Evolutionary conservation across 2,888 invertebrate genomes (phyloP), one percentile per base, ranked within the genome.

Genomic region (Macroteleia sp.): DNA sequence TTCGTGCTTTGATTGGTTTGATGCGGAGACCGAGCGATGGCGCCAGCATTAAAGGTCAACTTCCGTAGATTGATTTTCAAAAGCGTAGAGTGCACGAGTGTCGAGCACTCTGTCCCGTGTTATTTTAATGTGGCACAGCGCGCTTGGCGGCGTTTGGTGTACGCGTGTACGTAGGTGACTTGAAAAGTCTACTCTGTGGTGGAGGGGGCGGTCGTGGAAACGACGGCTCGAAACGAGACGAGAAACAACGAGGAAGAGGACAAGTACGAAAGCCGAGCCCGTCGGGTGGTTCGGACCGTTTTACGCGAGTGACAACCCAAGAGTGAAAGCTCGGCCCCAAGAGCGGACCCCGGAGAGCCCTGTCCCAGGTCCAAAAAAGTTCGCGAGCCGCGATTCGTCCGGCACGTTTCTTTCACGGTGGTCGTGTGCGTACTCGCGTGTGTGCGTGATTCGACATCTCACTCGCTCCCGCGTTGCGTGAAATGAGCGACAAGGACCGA

Each of bases 401-500:
- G 66, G 67, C 67, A 46, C 56, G 36, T 50, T 39, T 28, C 36
- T 32, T 14, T 16, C 9, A 12, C 46, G 32, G 50, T 59, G 52
- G 16, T 22, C 36, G 20, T 52, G 62, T 61, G 41, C 66, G 69
- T 56, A 46, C 34, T 10, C 50, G 62, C 62, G 71, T 56, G 71
- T 71, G 71, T 71, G 62, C 71, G 71, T 71, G 66, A 61, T 61
- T 61, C 59, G 28, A 44, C 61, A 46, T 80, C 50, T 57, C 52
- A 66, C 61, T 69, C 78, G 62, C 73, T 74, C 86, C 85, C 87
- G 88, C 88, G 86, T 87, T 88, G 89, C 87, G 94, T 94, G 95
- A 94, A 94, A 96, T 96, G 96, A 96, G 96, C 93, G 96, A 96
- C 94, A 96, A 96, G 94, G 96, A 96, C 94, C 95, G 96, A 93